phyloP scores from a whole-genome alignment of 2,797 vertebrate genomes.

The Semotilus atromaculatus region DNA sequence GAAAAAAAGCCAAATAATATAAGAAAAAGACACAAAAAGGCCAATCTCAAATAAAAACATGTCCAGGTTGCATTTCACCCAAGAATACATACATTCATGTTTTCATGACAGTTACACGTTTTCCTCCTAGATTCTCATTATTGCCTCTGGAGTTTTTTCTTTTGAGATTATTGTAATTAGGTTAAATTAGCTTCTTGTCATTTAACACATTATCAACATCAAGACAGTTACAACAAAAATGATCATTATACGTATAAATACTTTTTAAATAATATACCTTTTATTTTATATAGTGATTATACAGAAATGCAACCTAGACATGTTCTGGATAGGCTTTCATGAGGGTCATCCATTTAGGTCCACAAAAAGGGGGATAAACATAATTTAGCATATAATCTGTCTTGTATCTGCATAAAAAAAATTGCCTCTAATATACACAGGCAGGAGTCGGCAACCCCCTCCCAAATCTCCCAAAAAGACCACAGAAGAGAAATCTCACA shows the following conservation, averaged over 20 bases:
- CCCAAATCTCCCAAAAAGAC: background rate
- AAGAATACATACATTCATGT: background rate
- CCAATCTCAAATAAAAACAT: slow-evolving; percentile 36
- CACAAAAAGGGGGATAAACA: background rate
- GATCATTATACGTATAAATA: background rate
- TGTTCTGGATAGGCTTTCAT: background rate
- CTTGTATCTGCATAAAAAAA: slow-evolving; percentile 27
- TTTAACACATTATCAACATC: background rate
- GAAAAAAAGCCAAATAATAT: slow-evolving; percentile 64
- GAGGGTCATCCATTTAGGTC: background rate
- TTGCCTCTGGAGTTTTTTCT: background rate
- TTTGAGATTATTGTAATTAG: background rate
- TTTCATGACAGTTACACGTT: background rate
- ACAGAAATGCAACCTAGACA: slow-evolving; percentile 12
- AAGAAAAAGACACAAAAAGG: slow-evolving; percentile 67
- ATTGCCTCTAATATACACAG: slow-evolving; percentile 22
- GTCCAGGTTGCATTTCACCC: background rate
- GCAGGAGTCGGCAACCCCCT: background rate
- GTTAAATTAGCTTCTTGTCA: background rate
- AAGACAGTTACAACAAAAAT: background rate
- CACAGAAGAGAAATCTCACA: slow-evolving; percentile 42
- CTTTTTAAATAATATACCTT: background rate
- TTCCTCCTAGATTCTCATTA: background rate
- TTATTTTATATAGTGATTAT: background rate
- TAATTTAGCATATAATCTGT: slow-evolving; percentile 9